phyloP scores from a whole-genome alignment of 2,113 vertebrate genomes.

The Cathartes aura region DNA sequence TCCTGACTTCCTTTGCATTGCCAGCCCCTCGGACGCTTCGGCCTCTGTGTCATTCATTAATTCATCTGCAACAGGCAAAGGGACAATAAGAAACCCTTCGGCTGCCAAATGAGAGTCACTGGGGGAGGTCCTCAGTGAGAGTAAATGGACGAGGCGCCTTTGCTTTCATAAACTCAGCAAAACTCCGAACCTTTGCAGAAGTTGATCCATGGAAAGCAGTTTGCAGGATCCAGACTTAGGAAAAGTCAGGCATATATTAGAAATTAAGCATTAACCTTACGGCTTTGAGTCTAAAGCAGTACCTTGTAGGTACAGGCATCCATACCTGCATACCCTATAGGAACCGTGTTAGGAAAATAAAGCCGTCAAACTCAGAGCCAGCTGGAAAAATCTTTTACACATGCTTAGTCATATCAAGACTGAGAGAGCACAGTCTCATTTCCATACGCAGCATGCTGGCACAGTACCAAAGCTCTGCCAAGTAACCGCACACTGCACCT shows the following conservation, averaged over 20 bases:
- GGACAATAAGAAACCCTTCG: background rate
- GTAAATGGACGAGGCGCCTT: rapidly evolving
- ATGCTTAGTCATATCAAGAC: rapidly evolving
- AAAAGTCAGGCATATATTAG: background rate
- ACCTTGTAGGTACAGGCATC: background rate
- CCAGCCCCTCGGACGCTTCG: background rate
- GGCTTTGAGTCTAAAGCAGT: background rate
- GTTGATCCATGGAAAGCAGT: rapidly evolving
- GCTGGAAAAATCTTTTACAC: background rate
- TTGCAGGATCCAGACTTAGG: background rate
- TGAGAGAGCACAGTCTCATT: background rate
- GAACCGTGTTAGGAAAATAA: background rate
- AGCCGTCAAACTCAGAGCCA: background rate
- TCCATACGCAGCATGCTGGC: rapidly evolving
- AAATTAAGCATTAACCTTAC: rapidly evolving
- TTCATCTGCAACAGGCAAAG: background rate
- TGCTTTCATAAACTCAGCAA: background rate
- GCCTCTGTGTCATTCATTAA: background rate
- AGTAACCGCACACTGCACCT: rapidly evolving
- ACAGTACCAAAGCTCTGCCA: background rate
- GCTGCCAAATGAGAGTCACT: background rate
- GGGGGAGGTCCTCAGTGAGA: background rate
- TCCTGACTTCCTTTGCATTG: background rate
- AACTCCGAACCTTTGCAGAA: background rate
- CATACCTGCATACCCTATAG: rapidly evolving